phyloP scores from a whole-genome alignment of 2,888 invertebrate species.

The Hydropsyche betteni region DNA sequence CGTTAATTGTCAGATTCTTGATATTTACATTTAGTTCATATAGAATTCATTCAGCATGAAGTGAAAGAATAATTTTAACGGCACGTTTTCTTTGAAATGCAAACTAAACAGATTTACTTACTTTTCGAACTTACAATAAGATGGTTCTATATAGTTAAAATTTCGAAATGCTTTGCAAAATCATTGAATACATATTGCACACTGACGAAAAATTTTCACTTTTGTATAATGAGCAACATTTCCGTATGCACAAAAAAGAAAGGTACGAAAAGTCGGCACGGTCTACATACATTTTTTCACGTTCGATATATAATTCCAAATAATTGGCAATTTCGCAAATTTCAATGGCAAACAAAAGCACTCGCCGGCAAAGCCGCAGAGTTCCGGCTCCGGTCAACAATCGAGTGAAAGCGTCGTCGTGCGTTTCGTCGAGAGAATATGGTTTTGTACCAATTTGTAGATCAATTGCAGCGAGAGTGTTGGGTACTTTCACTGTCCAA shows the following conservation, averaged over 20 bases:
- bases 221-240: too few species aligned
- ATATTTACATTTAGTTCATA: not conserved
- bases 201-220: too few species aligned
- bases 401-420: constrained; percentile 16
- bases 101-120: not conserved
- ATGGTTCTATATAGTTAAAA: too few species aligned
- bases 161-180: too few species aligned
- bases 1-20: too few species aligned
- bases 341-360: constrained; percentile 9
- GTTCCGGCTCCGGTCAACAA: constrained; percentile 4
- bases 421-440: constrained; percentile 7
- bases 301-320: not conserved
- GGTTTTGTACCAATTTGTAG: constrained; percentile 27
- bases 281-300: too few species aligned
- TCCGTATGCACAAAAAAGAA: too few species aligned
- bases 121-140: not conserved
- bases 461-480: constrained; percentile 36
- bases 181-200: too few species aligned
- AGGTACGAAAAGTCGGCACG: too few species aligned
- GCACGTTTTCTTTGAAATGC: not conserved
- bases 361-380: too few species aligned
- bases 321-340: constrained; percentile 15
- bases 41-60: too few species aligned
- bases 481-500: constrained; percentile 32
- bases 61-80: too few species aligned